Conservation (phyloP, 1,140 invertebrate genomes). For the Drosophila azteca region DNA sequence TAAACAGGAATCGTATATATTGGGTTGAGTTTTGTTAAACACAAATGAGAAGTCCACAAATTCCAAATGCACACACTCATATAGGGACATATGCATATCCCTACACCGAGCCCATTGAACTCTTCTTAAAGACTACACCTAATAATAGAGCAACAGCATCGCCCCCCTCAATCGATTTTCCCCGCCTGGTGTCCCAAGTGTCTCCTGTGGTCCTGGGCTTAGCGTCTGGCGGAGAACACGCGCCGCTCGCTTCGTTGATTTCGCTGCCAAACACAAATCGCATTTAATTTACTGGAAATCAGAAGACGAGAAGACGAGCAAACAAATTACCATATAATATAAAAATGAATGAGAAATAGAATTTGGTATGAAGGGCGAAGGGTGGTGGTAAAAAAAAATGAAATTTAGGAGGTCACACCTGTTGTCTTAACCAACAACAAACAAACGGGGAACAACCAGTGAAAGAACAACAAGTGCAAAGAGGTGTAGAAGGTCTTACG, state of each 20-base stretch:
- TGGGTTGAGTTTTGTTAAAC: too few relatives aligned
- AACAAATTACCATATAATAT: constrained; percentile 51
- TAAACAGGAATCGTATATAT: too few relatives aligned
- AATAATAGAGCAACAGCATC: constrained; percentile 4
- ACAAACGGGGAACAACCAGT: background rate
- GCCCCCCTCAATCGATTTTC: constrained; percentile 32
- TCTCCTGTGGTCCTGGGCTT: constrained; percentile 15
- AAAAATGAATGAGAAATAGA: constrained; percentile 54
- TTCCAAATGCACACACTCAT: too few relatives aligned
- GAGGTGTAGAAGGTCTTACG: background rate
- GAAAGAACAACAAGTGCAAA: background rate
- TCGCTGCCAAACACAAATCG: constrained; percentile 58
- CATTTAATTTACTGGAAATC: constrained; percentile 80
- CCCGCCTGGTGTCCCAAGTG: constrained; percentile 11
- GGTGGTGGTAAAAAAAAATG: too few relatives aligned
- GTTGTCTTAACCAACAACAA: constrained; percentile 45
- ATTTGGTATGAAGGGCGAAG: background rate
- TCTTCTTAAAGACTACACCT: too few relatives aligned
- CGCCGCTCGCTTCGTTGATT: constrained; percentile 41
- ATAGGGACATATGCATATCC: too few relatives aligned
- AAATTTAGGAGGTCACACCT: constrained; percentile 48
- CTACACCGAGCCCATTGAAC: too few relatives aligned
- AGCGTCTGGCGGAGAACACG: constrained; percentile 39
- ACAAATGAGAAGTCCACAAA: too few relatives aligned
- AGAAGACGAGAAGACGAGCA: constrained; percentile 34